These are phyloP conservation scores for Deroplatys truncata DNA, from an alignment of 2,888 invertebrate species.

Conservation along the genomic window DNA sequence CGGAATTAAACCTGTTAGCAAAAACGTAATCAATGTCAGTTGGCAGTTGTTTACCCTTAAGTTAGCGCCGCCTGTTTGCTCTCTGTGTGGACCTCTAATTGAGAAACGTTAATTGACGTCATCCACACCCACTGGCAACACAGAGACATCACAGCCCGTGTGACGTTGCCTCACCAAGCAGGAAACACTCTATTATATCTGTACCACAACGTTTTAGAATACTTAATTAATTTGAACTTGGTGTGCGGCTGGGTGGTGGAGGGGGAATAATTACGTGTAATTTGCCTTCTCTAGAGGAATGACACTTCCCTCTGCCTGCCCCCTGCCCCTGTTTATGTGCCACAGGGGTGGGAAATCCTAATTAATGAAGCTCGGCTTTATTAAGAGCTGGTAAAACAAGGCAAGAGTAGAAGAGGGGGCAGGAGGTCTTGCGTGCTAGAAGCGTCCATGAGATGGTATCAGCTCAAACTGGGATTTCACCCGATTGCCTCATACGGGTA, in stretches of 20 bases:
- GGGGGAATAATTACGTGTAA: conserved; percentile 28
- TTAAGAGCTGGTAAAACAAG: conserved; percentile 14
- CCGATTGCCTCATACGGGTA: too few relatives aligned
- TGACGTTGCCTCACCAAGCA: neutral
- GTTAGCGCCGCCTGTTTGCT: neutral
- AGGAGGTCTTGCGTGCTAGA: neutral
- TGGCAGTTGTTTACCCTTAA: neutral
- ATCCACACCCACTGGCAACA: neutral
- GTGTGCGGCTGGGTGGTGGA: neutral
- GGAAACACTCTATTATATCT: conserved; percentile 20
- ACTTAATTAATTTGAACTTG: conserved; percentile 32
- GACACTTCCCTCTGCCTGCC: conserved; percentile 23
- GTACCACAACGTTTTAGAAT: conserved; percentile 26
- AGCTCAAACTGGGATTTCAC: too few relatives aligned
- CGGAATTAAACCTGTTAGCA: too few relatives aligned
- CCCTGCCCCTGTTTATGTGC: neutral
- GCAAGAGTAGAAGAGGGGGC: neutral
- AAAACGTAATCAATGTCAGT: neutral
- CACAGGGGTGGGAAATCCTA: conserved; percentile 27
- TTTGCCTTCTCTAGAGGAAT: conserved; percentile 17
- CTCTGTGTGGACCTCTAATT: neutral
- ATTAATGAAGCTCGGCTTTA: conserved; percentile 26
- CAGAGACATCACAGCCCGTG: neutral
- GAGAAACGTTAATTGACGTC: neutral
- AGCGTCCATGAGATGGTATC: neutral